phyloP scores from a whole-genome alignment of 2,888 invertebrate species.

The Chesias legatella region DNA sequence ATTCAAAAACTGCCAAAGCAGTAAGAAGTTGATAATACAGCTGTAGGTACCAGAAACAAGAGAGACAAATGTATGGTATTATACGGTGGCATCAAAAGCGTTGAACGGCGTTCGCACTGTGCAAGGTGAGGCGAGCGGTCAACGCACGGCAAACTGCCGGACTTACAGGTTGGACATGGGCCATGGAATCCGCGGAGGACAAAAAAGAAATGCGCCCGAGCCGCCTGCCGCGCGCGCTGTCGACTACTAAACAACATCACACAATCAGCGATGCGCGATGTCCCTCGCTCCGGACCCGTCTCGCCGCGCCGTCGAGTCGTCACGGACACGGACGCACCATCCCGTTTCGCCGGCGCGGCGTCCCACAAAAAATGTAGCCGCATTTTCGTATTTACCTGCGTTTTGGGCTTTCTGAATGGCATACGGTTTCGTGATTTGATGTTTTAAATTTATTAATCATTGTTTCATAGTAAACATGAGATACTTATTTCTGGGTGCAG shows the following conservation, averaged over 20 bases:
- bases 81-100: conserved; percentile 53
- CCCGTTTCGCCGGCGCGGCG: not conserved
- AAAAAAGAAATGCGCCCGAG: conserved; percentile 67
- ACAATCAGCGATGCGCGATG: conserved; percentile 12
- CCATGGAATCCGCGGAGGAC: conserved; percentile 74
- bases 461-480: no score
- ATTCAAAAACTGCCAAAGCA: no score
- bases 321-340: not conserved
- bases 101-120: conserved; percentile 63
- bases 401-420: no score
- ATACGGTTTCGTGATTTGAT: no score
- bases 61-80: no score
- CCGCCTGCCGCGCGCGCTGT: conserved; percentile 52
- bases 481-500: no score
- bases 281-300: conserved; percentile 12
- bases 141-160: conserved; percentile 78
- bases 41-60: no score
- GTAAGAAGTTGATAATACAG: no score
- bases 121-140: conserved; percentile 68
- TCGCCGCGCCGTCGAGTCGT: not conserved
- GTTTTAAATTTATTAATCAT: no score
- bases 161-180: conserved; percentile 77
- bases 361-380: no score
- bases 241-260: conserved; percentile 58
- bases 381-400: no score